Evolutionary conservation across 2,888 invertebrate species (phyloP), one percentile per base, ranked within the genome.

Genomic region (Drosophila anomalata): DNA sequence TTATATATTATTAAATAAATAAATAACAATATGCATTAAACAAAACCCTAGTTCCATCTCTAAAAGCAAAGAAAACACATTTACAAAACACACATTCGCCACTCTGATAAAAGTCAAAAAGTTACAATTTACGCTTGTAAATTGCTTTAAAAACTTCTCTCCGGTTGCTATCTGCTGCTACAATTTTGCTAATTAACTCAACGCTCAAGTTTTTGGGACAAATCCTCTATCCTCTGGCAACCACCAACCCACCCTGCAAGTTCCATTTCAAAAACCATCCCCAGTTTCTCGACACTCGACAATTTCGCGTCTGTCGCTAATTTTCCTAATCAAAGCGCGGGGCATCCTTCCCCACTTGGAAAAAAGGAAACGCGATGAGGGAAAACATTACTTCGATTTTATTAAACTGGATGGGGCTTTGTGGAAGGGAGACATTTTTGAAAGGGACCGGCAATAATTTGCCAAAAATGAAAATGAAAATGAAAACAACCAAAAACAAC

Each of bases 111-210:
- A 86, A 86, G 86, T 82, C 83, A 73, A 73, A 67, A 75, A 72
- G 75, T 75, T 75, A 75, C 72, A 70, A 67, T 75, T 75, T 75
- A 82, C 87, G 85, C 79, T 82, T 82, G 87, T 85, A 84, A 84
- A 84, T 87, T 84, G 85, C 85, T 87, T 84, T 84, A 87, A 87
- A 87, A 84, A 84, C 75, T 87, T 84, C 72, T 63, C 65, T 57
- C 20, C 63, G 53, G 59, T 58, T 71, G 84, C 76, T 78, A 81
- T 79, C 84, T 75, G 71, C 66, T 55, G 69, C 68, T 74, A 82
- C 79, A 87, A 87, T 84, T 84, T 84, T 73, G 68, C 87, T 84
- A 84, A 84, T 84, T 84, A 84, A 84, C 84, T 87, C 82, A 79
- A 78, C 75, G 78, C 81, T 72, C 73, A 84, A 84, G 75, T 83